phyloP scores from a whole-genome alignment of 2,113 vertebrate genomes.

The Azemiops feae region DNA sequence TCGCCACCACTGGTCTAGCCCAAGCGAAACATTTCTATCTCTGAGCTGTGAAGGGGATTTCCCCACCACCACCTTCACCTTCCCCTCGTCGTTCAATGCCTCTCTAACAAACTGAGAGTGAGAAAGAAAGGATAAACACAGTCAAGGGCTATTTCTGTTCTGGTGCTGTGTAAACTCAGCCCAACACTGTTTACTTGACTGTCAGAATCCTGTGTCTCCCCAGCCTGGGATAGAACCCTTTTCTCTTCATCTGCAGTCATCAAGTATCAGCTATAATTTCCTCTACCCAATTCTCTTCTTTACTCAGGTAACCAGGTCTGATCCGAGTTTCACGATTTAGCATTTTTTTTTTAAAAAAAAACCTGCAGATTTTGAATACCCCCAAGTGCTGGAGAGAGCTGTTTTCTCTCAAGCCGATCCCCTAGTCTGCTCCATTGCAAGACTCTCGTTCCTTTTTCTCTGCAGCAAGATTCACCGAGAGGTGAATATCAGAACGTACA shows the following conservation, averaged over 20 bases:
- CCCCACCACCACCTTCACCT: neutral
- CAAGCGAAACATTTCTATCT: neutral
- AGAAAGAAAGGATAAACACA: conserved; percentile 60
- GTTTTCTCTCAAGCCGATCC: neutral
- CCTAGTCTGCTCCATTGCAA: neutral
- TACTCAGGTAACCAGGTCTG: neutral
- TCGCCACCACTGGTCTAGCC: too few relatives aligned
- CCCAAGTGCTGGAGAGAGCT: neutral
- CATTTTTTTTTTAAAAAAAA: neutral
- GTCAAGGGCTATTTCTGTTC: conserved; percentile 38
- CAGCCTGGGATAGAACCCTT: conserved; percentile 44
- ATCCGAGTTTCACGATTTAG: neutral
- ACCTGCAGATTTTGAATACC: neutral
- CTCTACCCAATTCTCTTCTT: neutral
- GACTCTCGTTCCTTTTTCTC: neutral
- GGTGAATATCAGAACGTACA: neutral
- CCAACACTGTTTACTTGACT: conserved; percentile 63
- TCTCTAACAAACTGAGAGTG: conserved; percentile 35
- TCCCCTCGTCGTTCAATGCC: conserved; percentile 20
- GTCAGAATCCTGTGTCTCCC: conserved; percentile 43
- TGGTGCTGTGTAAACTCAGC: conserved; percentile 59
- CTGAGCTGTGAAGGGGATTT: neutral
- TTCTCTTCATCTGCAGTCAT: neutral
- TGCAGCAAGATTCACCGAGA: neutral
- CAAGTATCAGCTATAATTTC: neutral